Evolutionary conservation across 2,113 vertebrate species (phyloP), one percentile per base, ranked within the genome.

Genomic region (Hystrix brachyura): DNA sequence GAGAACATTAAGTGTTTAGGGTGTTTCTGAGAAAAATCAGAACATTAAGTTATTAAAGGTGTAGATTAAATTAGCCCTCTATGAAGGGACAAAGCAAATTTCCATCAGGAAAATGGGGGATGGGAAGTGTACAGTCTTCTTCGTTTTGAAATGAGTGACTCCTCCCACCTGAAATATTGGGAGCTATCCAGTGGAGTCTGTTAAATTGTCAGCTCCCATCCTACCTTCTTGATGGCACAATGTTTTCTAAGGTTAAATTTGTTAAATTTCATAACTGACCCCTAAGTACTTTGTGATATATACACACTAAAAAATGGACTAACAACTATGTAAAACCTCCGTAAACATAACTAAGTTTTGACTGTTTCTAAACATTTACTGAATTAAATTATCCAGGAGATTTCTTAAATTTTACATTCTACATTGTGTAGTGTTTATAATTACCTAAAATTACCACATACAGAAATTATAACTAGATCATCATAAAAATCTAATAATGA

Each of bases 401-500:
- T 21, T 90, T 95, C 9, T 43, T 90, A 53, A 92, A 46, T 51
- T 86, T 92, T 72, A 25, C 3, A 89, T 46, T 87, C 27, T 91
- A 18, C 55, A 27, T 53, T 76, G 18, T 64, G 17, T 65, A 32
- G 18, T 91, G 5, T 94, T 91, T 92, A 67, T 64, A 64, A 89
- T 17, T 25, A 32, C 51, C 25, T 53, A 62, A 94, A 92, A 38
- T 83, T 84, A 82, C 27, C 34, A 87, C 1, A 57, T 9, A 43
- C 3, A 71, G 13, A 87, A 91, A 76, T 72, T 69, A 32, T 69
- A 82, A 92, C 62, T 96, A 82, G 38, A 84, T 57, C 25, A 51
- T 94, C n/a, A 85, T 59, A 65, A 95, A 93, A 93, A 32, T 55
- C 14, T 95, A 65, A 81, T 85, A 78, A 92, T 90, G 13, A 78